A percentile compares a stretch with the other conserved stretches of the same genome.
Evolutionary conservation across 2,797 vertebrate species (phyloP).

Genomic region (Microctenopoma lineatum): DNA sequence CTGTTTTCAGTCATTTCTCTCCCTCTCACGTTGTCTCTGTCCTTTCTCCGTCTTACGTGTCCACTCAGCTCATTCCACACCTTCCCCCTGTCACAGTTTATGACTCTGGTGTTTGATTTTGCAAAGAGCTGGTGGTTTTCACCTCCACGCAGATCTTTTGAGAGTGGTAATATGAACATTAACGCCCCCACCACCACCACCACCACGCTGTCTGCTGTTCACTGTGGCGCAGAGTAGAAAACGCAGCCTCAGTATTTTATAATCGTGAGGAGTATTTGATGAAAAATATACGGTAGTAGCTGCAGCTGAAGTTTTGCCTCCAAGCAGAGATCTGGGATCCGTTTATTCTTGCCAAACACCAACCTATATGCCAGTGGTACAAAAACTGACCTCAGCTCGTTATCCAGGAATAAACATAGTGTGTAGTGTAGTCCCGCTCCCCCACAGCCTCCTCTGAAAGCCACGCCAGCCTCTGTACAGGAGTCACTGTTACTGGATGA

Average conservation of each 20-base stretch:
- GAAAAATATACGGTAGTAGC: constrained; percentile 50
- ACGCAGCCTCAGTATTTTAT: constrained; percentile 47
- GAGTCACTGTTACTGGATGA: constrained; percentile 75
- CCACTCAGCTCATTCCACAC: constrained; percentile 39
- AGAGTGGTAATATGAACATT: constrained; percentile 58
- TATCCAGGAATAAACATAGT: constrained; percentile 77
- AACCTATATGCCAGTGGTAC: constrained; percentile 64
- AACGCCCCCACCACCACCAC: constrained; percentile 34
- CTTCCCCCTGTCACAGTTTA: constrained; percentile 47
- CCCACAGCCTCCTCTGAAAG: constrained; percentile 70
- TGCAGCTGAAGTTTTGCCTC: constrained; percentile 70
- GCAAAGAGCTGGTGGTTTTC: constrained; percentile 58
- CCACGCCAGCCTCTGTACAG: constrained; percentile 71
- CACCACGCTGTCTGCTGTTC: constrained; percentile 40
- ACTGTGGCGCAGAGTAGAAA: constrained; percentile 48
- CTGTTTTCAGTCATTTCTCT: constrained; percentile 64
- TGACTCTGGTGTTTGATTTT: constrained; percentile 65
- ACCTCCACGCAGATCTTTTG: constrained; percentile 53
- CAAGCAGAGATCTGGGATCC: constrained; percentile 72
- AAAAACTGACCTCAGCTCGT: constrained; percentile 74
- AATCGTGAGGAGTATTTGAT: constrained; percentile 47
- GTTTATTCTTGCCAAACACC: constrained; percentile 71
- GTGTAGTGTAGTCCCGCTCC: constrained; percentile 68
- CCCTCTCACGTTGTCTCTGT: constrained; percentile 42
- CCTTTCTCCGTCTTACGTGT: constrained; percentile 29